Percentiles rank a stretch among this genome's conserved stretches.
phyloP scores from a whole-genome alignment of 2,113 vertebrate species.

The Romanogobio albipinnatus region DNA sequence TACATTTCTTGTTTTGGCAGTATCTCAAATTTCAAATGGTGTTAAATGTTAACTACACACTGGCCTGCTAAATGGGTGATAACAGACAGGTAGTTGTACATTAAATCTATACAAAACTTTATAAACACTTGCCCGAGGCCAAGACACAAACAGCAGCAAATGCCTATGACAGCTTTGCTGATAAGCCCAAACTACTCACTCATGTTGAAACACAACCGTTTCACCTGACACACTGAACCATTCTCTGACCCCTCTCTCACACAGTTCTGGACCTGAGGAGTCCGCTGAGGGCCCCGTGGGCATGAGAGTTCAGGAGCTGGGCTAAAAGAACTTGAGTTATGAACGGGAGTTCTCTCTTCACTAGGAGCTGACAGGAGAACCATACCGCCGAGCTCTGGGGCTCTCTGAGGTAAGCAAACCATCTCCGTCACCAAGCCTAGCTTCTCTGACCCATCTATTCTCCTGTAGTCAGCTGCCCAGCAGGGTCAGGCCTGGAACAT shows the following conservation, averaged over 20 bases:
- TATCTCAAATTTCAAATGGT: constrained; percentile 29
- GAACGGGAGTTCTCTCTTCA: constrained; percentile 57
- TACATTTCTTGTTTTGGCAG: constrained; percentile 21
- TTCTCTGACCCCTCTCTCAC: constrained; percentile 74
- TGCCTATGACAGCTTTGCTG: constrained; percentile 76
- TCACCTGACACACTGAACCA: constrained; percentile 76
- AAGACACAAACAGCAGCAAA: constrained; percentile 75
- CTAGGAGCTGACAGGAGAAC: constrained; percentile 48
- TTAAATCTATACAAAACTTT: constrained; percentile 74
- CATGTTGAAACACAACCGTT: constrained; percentile 77
- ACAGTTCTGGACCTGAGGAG: constrained; percentile 74
- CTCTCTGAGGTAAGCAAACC: constrained; percentile 53
- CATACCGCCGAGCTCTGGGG: constrained; percentile 43
- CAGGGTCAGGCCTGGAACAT: constrained; percentile 74
- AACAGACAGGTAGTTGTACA: constrained; percentile 62
- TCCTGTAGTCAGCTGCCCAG: constrained; percentile 71
- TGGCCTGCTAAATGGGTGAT: constrained; percentile 57
- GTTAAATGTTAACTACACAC: constrained; percentile 47
- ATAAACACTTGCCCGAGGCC: constrained; percentile 73
- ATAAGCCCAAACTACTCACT: constrained; percentile 78
- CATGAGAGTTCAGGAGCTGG: constrained; percentile 66
- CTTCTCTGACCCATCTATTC: constrained; percentile 63
- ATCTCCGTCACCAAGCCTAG: constrained; percentile 56
- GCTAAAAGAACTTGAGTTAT: constrained; percentile 73
- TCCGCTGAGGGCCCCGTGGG: constrained; percentile 71